Evolutionary conservation across 1,140 invertebrate species (phyloP).

Genomic region (Hyposmocoma kahamanoa): DNA sequence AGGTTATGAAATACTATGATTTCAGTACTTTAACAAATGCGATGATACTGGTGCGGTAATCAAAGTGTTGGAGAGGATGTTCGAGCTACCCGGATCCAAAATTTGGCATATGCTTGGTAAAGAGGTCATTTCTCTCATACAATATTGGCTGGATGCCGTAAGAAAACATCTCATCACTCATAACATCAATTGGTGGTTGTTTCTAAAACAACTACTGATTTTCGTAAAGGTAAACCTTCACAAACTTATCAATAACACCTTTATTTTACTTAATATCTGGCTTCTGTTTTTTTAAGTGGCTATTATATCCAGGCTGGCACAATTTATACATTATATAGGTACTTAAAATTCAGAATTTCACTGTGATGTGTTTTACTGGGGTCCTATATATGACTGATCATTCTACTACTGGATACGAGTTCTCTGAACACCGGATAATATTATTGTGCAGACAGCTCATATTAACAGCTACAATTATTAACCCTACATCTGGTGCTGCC

Average conservation of each 20-base stretch:
- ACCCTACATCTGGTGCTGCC: too few species aligned
- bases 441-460: too few species aligned
- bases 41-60: conserved; percentile 40
- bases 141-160: conserved; percentile 45
- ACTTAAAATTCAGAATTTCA: background rate
- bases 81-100: conserved; percentile 39
- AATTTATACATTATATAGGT: background rate
- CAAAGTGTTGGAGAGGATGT: conserved; percentile 28
- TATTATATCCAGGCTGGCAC: too few species aligned
- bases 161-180: conserved; percentile 38
- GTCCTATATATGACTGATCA: background rate
- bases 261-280: too few species aligned
- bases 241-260: too few species aligned
- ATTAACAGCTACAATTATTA: too few species aligned
- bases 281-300: too few species aligned
- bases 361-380: background rate
- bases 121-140: conserved; percentile 33
- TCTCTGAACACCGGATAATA: too few species aligned
- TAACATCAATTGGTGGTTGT: conserved; percentile 42
- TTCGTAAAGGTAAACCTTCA: conserved; percentile 43
- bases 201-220: conserved; percentile 31
- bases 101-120: conserved; percentile 42
- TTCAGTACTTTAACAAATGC: conserved; percentile 48
- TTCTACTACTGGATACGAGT: too few species aligned
- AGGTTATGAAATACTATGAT: conserved; percentile 5